Conservation (phyloP, 2,888 invertebrate species). For the Caenorhabditis sp. region DNA sequence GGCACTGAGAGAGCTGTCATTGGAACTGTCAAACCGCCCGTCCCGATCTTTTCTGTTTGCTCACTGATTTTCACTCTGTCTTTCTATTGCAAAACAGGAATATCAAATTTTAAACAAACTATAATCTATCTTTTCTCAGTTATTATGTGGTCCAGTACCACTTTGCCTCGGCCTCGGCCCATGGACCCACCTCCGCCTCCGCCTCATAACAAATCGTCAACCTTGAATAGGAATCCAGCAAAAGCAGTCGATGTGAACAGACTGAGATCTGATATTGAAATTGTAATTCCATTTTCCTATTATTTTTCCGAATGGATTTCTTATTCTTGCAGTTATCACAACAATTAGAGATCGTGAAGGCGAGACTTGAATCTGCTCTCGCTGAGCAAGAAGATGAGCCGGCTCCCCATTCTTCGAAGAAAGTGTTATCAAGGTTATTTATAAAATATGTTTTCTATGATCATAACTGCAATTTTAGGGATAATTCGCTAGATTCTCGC, state of each 20-base stretch:
- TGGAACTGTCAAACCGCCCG: constrained; percentile 47
- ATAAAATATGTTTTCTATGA: background rate
- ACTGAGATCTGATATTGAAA: constrained; percentile 60
- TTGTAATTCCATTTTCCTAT: constrained; percentile 23
- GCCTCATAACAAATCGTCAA: constrained; percentile 45
- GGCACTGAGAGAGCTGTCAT: constrained; percentile 33
- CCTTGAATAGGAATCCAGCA: constrained; percentile 33
- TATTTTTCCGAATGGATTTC: background rate
- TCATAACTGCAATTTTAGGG: constrained; percentile 22
- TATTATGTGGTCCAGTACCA: constrained; percentile 56
- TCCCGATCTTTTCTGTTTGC: constrained; percentile 40
- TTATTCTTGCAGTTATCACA: constrained; percentile 56
- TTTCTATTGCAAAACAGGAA: constrained; percentile 36
- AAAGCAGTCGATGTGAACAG: constrained; percentile 57
- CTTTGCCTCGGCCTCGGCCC: constrained; percentile 50
- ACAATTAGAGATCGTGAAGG: constrained; percentile 60
- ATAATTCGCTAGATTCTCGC: constrained; percentile 59
- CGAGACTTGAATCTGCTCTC: constrained; percentile 53
- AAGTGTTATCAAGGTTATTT: constrained; percentile 33
- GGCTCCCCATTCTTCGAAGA: constrained; percentile 14
- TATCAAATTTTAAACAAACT: constrained; percentile 18
- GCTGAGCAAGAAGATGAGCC: constrained; percentile 32
- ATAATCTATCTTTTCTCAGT: constrained; percentile 21
- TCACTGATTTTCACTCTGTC: constrained; percentile 26
- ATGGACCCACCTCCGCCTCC: constrained; percentile 57